Percentiles rank a stretch among this genome's conserved stretches.
These are phyloP conservation scores for Enteromius treurensis DNA, from an alignment of 2,797 vertebrate species.

Conservation along the genomic window DNA sequence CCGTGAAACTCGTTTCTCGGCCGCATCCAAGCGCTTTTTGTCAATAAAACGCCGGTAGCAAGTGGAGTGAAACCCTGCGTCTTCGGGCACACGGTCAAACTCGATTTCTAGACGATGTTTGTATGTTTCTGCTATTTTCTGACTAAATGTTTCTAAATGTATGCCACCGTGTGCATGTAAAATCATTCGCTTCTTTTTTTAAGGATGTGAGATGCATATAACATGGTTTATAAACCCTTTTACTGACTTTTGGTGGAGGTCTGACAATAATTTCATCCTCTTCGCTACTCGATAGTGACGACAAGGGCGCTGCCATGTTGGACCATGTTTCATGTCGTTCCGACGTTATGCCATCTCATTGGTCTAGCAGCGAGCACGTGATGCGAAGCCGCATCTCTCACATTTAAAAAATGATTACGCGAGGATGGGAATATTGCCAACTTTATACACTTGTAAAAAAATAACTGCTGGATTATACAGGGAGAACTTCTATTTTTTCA, in stretches of 20 bases:
- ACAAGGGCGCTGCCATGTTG: neutral
- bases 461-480: no score
- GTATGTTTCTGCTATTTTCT: conserved; percentile 24
- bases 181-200: conserved; percentile 10
- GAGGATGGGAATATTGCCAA: neutral
- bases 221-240: neutral
- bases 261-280: neutral
- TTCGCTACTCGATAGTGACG: neutral
- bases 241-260: neutral
- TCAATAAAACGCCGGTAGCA: conserved; percentile 43
- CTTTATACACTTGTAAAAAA: conserved; percentile 23
- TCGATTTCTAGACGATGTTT: conserved; percentile 1
- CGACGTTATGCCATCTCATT: neutral
- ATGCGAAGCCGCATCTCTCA: neutral
- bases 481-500: neutral
- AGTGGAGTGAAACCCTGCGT: conserved; percentile 45
- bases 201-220: conserved; percentile 17
- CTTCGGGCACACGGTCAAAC: conserved; percentile 35
- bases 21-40: conserved; percentile 17
- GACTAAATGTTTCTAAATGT: neutral
- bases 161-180: neutral
- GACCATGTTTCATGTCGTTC: neutral
- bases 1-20: conserved; percentile 5
- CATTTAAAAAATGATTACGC: neutral
- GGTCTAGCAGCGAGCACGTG: neutral